phyloP scores from a whole-genome alignment of 2,113 vertebrate species.

The Stigmatopora argus region DNA sequence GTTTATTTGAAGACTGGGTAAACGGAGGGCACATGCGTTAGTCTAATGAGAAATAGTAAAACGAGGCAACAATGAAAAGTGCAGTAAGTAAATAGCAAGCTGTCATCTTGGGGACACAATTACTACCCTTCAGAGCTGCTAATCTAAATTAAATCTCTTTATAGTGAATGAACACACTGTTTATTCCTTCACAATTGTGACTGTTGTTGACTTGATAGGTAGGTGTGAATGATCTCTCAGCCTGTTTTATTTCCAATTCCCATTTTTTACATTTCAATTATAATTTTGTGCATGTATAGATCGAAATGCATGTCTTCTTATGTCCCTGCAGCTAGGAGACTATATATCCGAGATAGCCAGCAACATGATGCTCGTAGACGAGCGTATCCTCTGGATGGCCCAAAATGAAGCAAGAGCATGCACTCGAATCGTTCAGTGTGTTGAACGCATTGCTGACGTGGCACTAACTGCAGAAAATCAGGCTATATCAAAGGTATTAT shows the following conservation, averaged over 20 bases:
- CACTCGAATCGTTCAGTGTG: conserved; percentile 81
- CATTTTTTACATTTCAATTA: conserved; percentile 2
- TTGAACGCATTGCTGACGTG: conserved; percentile 78
- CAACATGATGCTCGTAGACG: conserved; percentile 84
- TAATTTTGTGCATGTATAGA: neutral
- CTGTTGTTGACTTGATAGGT: conserved; percentile 51
- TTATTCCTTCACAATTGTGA: conserved; percentile 48
- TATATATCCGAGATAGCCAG: conserved; percentile 82
- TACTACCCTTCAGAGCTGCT: conserved; percentile 47
- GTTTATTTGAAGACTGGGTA: conserved; percentile 35
- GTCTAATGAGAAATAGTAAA: conserved; percentile 34
- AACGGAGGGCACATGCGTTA: conserved; percentile 45
- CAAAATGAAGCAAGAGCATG: conserved; percentile 83
- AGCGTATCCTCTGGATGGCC: conserved; percentile 85
- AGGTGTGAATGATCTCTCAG: conserved; percentile 42
- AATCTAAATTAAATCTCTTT: conserved; percentile 72
- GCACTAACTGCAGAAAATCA: conserved; percentile 66
- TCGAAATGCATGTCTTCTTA: conserved; percentile 7
- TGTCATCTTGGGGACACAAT: conserved; percentile 55
- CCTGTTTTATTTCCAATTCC: neutral
- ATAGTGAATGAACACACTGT: conserved; percentile 61
- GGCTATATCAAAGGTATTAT: conserved; percentile 79
- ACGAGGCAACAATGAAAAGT: conserved; percentile 51
- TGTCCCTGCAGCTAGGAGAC: conserved; percentile 72
- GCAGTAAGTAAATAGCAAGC: conserved; percentile 57